Base-by-base conservation (phyloP, 1,140 invertebrate genomes). In the Gryllus bimaculatus region DNA sequence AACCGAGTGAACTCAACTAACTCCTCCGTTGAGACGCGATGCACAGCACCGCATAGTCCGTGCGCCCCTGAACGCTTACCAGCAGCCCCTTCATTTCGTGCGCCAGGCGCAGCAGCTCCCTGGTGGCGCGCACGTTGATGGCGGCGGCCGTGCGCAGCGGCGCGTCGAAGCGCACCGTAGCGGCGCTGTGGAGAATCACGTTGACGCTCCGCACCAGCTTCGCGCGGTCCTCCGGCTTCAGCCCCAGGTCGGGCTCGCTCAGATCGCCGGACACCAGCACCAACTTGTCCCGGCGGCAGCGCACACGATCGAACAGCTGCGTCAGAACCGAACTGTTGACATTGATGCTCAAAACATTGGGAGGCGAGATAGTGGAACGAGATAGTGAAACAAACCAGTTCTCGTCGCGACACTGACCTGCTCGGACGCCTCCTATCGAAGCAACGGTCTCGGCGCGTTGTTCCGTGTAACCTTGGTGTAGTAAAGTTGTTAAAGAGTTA, bases 141-240 rank as follows among this genome's bases (percentile, higher is more conserved):
- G 86, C 88, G 6, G 90, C 87, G 0, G 90, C 87, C 47, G 86
- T 82, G 83, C 91, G 91, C 4, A 98, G 85, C 81, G 93, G 91
- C 86, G 97, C 95, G 84, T 96, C 92, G 83, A 97, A 96, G 74
- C 93, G 92, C 0, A 96, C 89, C 0, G 95, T 96, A 0, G 95
- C 95, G 0, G 95, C 96, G 21, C 92, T 93, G 84, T 98, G 96
- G 84, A 98, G 94, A 8, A 93, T 79, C 21, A 84, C 80, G 73
- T 80, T 76, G 8, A 84, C 79, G 26, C 81, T 48, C n/a, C 80
- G 47, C 20, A 26, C n/a, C 13, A 81, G 54, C 74, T 74, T 7
- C 78, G 66, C 76, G 12, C 79, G 39, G 74, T 84, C 83, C n/a
- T 78, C 79, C 20, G 82, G 81, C 73, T 78, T 81, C 6, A 84